Conservation (phyloP, 2,797 vertebrate genomes). For the Pteronotus mesoamericanus region DNA sequence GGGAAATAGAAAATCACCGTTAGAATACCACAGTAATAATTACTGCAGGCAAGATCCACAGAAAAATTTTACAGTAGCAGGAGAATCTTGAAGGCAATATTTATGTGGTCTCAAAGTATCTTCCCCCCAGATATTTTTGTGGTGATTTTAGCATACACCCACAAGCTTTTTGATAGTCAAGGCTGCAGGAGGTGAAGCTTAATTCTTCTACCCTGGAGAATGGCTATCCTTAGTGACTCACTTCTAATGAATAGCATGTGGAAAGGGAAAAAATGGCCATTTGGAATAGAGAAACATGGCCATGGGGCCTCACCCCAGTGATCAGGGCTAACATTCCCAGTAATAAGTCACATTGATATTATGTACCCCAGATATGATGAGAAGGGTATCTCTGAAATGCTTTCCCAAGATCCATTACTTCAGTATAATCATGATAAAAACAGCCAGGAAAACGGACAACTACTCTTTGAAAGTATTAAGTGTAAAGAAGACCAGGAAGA, state of each 20-base stretch:
- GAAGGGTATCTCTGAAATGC: background rate
- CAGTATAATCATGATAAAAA: background rate
- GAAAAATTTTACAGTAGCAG: background rate
- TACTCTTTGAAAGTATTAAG: background rate
- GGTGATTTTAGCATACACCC: background rate
- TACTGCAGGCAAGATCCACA: background rate
- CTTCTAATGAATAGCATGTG: background rate
- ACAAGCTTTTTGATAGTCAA: background rate
- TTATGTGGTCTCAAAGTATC: background rate
- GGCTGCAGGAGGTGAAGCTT: background rate
- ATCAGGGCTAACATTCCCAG: background rate
- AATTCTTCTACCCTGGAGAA: background rate
- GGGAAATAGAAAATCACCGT: background rate
- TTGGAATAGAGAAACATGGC: background rate
- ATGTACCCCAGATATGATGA: background rate
- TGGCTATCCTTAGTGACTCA: background rate
- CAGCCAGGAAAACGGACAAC: background rate
- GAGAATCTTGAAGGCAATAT: background rate
- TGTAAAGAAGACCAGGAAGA: background rate
- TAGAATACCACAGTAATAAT: background rate
- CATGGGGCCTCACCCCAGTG: background rate
- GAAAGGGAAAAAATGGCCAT: background rate
- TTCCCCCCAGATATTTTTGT: background rate
- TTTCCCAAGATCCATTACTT: background rate
- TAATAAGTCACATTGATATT: background rate